phyloP scores from a whole-genome alignment of 1,140 invertebrate species.

The Panulirus ornatus region DNA sequence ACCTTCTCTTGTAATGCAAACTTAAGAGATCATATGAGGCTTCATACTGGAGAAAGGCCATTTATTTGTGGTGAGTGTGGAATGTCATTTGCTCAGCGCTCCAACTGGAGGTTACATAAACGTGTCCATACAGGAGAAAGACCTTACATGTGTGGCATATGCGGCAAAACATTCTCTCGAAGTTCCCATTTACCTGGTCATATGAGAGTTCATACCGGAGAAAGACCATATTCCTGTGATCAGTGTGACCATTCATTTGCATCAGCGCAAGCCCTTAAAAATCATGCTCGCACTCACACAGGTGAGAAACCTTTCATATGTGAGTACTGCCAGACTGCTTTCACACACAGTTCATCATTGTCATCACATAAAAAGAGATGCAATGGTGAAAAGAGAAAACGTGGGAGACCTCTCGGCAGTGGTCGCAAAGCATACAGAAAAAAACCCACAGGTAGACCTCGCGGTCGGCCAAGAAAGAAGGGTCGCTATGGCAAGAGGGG shows the following conservation, averaged over 20 bases:
- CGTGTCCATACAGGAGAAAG: slow-evolving; percentile 77
- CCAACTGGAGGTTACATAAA: slow-evolving; percentile 78
- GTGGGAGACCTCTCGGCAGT: slow-evolving; percentile 66
- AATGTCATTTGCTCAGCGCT: slow-evolving; percentile 84
- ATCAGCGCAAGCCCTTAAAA: slow-evolving; percentile 82
- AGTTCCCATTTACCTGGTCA: slow-evolving; percentile 75
- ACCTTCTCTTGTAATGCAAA: slow-evolving; percentile 70
- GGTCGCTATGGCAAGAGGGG: slow-evolving; percentile 53
- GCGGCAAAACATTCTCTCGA: slow-evolving; percentile 79
- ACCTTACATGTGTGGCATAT: slow-evolving; percentile 81
- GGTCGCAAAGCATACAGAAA: slow-evolving; percentile 61
- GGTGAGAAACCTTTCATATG: slow-evolving; percentile 73
- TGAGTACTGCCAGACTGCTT: slow-evolving; percentile 71
- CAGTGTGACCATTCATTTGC: slow-evolving; percentile 95
- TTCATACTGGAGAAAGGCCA: slow-evolving; percentile 84
- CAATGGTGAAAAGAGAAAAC: slow-evolving; percentile 63
- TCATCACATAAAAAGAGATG: slow-evolving; percentile 64
- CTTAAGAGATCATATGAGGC: slow-evolving; percentile 79
- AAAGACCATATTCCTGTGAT: slow-evolving; percentile 95
- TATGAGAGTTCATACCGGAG: slow-evolving; percentile 80
- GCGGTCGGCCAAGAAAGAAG: slow-evolving; percentile 66
- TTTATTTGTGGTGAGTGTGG: slow-evolving; percentile 86
- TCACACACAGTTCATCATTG: slow-evolving; percentile 70
- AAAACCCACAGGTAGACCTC: slow-evolving; percentile 61
- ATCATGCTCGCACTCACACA: slow-evolving; percentile 66